Evolutionary conservation across 92 coral and sea anemone species (phyloP), one percentile per base, ranked within the genome.

Genomic region (Desmophyllum pertusum): DNA sequence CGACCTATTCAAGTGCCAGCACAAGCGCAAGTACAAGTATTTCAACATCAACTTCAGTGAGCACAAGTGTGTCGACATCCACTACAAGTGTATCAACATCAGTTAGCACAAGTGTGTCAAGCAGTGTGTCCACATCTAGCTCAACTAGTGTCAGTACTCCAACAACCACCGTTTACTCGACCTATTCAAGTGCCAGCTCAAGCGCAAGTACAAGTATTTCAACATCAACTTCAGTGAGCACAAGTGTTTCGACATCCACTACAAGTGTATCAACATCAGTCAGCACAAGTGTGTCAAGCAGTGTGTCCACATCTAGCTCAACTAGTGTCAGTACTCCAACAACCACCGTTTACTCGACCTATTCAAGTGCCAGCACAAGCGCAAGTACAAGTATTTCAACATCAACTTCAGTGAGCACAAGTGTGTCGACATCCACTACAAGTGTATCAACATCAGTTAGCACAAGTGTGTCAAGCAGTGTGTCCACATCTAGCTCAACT

Each of bases 11-110:
- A n/a, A n/a, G n/a, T n/a, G n/a, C n/a, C n/a, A n/a, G n/a, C n/a
- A n/a, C n/a, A n/a, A n/a, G n/a, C n/a, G n/a, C n/a, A n/a, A n/a
- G n/a, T n/a, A n/a, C n/a, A n/a, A n/a, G n/a, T n/a, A n/a, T n/a
- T n/a, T n/a, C n/a, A n/a, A n/a, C n/a, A n/a, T n/a, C n/a, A n/a
- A n/a, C n/a, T n/a, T n/a, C n/a, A n/a, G n/a, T n/a, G n/a, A n/a
- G n/a, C n/a, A n/a, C n/a, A n/a, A n/a, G n/a, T n/a, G n/a, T n/a
- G n/a, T n/a, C n/a, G n/a, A n/a, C n/a, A n/a, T n/a, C n/a, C n/a
- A n/a, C n/a, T n/a, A n/a, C n/a, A n/a, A 57, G 81, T 29, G 55
- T 53, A 27, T 38, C 86, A 6, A 64, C 91, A 31, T 36, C 78
- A 51, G 35, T 30, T 43, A 66, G 27, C 29, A 53, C 61, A 3